Base-by-base conservation (phyloP, 2,113 vertebrate species). In the Daboia siamensis region DNA sequence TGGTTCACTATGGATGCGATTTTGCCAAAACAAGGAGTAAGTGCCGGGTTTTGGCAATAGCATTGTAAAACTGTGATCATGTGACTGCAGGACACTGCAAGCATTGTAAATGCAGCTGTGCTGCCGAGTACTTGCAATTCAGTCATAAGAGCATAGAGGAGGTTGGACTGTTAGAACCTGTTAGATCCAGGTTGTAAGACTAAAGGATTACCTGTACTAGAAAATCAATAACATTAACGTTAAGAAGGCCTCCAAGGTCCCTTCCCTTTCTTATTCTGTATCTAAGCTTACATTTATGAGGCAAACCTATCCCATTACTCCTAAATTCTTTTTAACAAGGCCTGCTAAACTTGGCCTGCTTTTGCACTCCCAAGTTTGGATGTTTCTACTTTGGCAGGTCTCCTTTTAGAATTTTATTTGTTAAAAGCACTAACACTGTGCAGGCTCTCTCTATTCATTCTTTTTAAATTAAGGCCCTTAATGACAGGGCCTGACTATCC, bases 61-160 rank as follows among this genome's bases (percentile, higher is more conserved):
- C 64, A 33, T 4, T n/a, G 12, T 69, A 69, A 51, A 5, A 69
- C 13, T 69, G 10, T 24, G 24, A 26, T 61, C 26, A 12, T 61
- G 26, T 29, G 59, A n/a, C 5, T 69, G 64, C 64, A 69, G 26
- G 1, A 69, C n/a, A 33, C 15, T 33, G 12, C 64, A 69, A 69
- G 29, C 1, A 13, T 0, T 33, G 29, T 69, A 69, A 33, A 2
- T 69, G 29, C 15, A n/a, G 29, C 12, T 1, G 0, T n/a, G 64
- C n/a, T 69, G 29, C 64, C 0, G 5, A 69, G 61, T 3, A 1
- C 4, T 33, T 69, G 29, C n/a, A 17, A 5, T 69, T n/a, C 64
- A 33, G 29, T 69, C 29, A n/a, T 69, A n/a, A n/a, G 64, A 69
- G 29, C 29, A 69, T 13, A 17, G 29, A n/a, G 12, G 29, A 69